Evolutionary conservation across 2,113 vertebrate genomes (phyloP), one percentile per base, ranked within the genome.

Genomic region (human (Homo sapiens)): DNA sequence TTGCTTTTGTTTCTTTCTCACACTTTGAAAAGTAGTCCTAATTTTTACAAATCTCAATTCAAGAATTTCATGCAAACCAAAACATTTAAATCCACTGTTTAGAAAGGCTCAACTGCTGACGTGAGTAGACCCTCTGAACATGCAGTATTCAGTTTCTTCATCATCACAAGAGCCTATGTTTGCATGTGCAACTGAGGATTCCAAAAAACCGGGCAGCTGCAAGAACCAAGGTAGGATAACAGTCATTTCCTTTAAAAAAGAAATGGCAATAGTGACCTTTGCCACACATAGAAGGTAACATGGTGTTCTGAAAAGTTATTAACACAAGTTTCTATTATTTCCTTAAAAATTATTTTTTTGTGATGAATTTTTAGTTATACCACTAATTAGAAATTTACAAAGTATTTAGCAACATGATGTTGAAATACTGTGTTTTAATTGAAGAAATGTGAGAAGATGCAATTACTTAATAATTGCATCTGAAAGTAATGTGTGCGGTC

Each of bases 381-480:
- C 18, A 76, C 55, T 96, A 50, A 87, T 27, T 45, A 82, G 45
- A 97, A 92, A 92, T 32, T 38, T 79, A 78, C 59, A 85, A 85
- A 61, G 59, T 40, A 89, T 89, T 92, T 95, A 93, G 66, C 11
- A 96, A 59, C 20, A 83, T 2, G 11, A 48, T 59, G 18, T n/a
- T 83, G 52, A 94, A 95, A 95, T 45, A 80, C 2, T 17, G 22
- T 75, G 0, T 50, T 59, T 93, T 93, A 73, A 72, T 2, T 57
- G 23, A 90, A 85, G 66, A 89, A 95, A 89, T 14, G 8, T 43
- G 80, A 84, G 11, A 96, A 91, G 55, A 94, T 10, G 6, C 4
- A 80, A 43, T 84, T 81, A 76, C 50, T 85, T 89, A 75, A 79
- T 93, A 86, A 86, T 75, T 93, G 45, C 45, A 66, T 95, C 96